A percentile compares a stretch with the other conserved stretches of the same genome.
These are phyloP conservation scores for Polyploca ridens DNA, from an alignment of 2,888 invertebrate species.

Conservation along the genomic window DNA sequence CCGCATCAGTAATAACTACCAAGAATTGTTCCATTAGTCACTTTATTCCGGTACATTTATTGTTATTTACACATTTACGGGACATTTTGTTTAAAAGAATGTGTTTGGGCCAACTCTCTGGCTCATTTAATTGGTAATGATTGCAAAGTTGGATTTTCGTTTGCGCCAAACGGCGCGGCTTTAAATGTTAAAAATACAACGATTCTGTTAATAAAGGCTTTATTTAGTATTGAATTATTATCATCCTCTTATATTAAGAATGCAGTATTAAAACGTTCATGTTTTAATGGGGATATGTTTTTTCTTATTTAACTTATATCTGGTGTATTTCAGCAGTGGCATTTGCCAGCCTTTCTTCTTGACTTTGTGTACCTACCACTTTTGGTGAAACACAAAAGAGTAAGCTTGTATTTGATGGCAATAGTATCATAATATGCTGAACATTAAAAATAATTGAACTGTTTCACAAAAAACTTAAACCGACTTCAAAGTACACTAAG, in stretches of 20 bases:
- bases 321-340: no score
- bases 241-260: background rate
- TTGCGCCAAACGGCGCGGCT: background rate
- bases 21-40: background rate
- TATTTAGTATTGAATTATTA: background rate
- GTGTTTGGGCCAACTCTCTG: constrained; percentile 1
- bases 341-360: no score
- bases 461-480: no score
- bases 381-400: no score
- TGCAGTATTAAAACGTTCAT: background rate
- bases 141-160: background rate
- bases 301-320: no score
- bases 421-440: no score
- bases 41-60: constrained; percentile 15
- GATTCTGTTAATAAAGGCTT: background rate
- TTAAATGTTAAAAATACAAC: constrained; percentile 4
- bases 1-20: no score
- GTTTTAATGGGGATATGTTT: background rate
- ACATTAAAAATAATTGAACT: no score
- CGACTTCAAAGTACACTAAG: no score
- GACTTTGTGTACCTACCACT: no score
- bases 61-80: constrained; percentile 15
- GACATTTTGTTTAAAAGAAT: constrained; percentile 18
- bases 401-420: no score
- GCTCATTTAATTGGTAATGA: constrained; percentile 17